Base-by-base conservation (phyloP, 2,888 invertebrate genomes). In the Pollenia amentaria region DNA sequence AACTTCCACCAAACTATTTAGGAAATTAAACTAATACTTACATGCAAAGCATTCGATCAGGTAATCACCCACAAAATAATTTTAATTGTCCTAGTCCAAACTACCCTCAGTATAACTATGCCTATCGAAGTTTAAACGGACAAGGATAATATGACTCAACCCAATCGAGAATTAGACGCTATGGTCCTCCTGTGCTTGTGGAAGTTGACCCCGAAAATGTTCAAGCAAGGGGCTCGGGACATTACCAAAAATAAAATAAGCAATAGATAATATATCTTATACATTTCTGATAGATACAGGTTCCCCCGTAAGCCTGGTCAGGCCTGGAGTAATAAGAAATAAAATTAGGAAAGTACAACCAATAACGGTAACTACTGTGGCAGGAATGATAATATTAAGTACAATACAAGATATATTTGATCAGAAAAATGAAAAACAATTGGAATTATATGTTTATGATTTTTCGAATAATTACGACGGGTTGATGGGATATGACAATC, bases 161-260 rank as follows among this genome's bases (percentile, higher is more conserved):
- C 53, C 83, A 82, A 53, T 79, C 64, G 16, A 73, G 75, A 86
- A 70, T 86, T 16, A 78, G 78, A 29, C 85, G 70, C 29, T 81
- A 77, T 73, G 76, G 79, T 44, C 38, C 53, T 16, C 78, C 69
- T 38, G 51, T 46, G 44, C 70, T 81, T 18, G 78, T 81, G 77
- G 62, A 81, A 48, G 67, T 42, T 18, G 69, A 80, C 51, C 29
- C 42, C 8, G 44, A 60, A 85, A 79, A 77, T 79, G 80, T 80
- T 80, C 80, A 44, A 44, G 76, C 48, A 81, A 62, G 44, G 60
- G 78, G 73, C 79, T 80, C 76, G 70, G 70, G 38, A 51, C 53
- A 53, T 67, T 79, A 60, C 75, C 79, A 38, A 53, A 64, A 55
- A 77, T 81, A 51, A 14, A 46, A 73, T 51, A 60, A 76, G 55